These are phyloP conservation scores for Ephialtes manifestator DNA, from an alignment of 2,888 invertebrate species.

Conservation along the genomic window DNA sequence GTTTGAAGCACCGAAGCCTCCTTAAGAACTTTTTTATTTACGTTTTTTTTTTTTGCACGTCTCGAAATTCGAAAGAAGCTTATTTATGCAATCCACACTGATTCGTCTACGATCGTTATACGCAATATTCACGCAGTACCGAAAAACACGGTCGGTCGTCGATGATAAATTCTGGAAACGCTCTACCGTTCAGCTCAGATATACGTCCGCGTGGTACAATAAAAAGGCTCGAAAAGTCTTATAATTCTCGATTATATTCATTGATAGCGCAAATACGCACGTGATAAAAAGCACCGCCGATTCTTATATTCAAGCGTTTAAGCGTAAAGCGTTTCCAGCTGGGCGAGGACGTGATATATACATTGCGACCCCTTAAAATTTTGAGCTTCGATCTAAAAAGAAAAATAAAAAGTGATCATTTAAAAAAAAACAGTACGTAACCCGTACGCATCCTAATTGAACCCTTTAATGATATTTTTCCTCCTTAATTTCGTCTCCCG, in stretches of 20 bases:
- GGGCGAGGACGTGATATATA: constrained; percentile 49
- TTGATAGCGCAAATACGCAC: constrained; percentile 28
- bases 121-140: constrained; percentile 37
- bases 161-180: constrained; percentile 52
- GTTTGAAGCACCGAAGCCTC: too few relatives aligned
- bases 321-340: constrained; percentile 59
- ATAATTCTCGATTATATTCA: constrained; percentile 46
- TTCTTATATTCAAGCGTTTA: constrained; percentile 44
- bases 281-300: constrained; percentile 51
- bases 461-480: constrained; percentile 46
- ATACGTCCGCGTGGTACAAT: constrained; percentile 48
- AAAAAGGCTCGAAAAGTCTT: constrained; percentile 66
- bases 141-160: constrained; percentile 19
- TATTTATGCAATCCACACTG: constrained; percentile 37
- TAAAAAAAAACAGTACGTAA: not conserved
- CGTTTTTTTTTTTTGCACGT: constrained; percentile 23
- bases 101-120: constrained; percentile 44
- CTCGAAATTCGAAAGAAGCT: constrained; percentile 45
- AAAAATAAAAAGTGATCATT: not conserved
- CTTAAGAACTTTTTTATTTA: constrained; percentile 19
- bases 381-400: constrained; percentile 56
- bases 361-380: constrained; percentile 53
- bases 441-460: constrained; percentile 29
- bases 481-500: constrained; percentile 57
- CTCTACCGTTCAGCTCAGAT: constrained; percentile 42